These are phyloP conservation scores for Saccopteryx leptura DNA, from an alignment of 2,113 vertebrate genomes.

Conservation along the genomic window DNA sequence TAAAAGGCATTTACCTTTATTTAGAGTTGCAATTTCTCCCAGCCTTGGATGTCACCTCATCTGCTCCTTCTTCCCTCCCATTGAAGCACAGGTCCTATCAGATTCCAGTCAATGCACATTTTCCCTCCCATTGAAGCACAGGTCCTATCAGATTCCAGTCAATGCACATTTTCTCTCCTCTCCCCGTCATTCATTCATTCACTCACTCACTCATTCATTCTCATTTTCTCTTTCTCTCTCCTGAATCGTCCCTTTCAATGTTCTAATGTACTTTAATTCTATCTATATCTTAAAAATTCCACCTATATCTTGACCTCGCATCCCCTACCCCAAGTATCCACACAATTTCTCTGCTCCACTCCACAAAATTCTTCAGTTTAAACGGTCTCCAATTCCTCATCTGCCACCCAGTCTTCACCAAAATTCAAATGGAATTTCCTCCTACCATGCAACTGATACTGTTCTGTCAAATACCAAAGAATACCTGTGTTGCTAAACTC, in stretches of 20 bases:
- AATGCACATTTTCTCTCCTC: neutral
- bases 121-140: neutral
- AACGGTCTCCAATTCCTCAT: neutral
- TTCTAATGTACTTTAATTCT: neutral
- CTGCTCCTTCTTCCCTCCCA: neutral
- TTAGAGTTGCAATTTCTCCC: constrained; percentile 52
- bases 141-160: neutral
- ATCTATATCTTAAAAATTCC: neutral
- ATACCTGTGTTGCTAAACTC: neutral
- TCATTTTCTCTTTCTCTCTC: too few relatives aligned
- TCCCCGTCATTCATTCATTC: neutral
- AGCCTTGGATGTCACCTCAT: neutral
- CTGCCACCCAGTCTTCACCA: neutral
- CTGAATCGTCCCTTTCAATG: neutral
- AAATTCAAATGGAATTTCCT: neutral
- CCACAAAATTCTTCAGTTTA: constrained; percentile 10
- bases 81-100: neutral
- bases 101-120: neutral
- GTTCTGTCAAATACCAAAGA: neutral
- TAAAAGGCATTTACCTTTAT: constrained; percentile 53
- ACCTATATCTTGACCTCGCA: neutral
- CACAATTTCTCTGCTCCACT: neutral
- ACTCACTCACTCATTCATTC: neutral
- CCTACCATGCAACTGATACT: neutral
- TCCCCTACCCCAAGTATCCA: neutral